Evolutionary conservation across 2,888 invertebrate genomes (phyloP).

Genomic region (Craniophora ligustri): DNA sequence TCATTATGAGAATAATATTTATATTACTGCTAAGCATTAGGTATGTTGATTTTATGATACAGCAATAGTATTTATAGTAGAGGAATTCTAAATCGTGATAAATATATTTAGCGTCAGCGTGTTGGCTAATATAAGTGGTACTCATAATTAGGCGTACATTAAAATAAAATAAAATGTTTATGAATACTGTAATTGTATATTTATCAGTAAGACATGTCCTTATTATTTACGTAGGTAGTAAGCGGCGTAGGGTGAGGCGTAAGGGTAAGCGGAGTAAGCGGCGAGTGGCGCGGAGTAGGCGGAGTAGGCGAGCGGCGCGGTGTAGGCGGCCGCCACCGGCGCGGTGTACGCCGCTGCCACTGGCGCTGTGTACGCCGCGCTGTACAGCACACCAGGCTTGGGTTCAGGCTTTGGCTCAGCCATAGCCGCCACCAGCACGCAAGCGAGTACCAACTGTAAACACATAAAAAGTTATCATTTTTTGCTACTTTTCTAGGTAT

Average conservation of each 20-base stretch:
- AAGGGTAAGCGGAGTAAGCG: slow-evolving; percentile 66
- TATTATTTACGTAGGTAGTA: slow-evolving; percentile 42
- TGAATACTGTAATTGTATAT: too few species aligned
- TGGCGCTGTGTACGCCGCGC: slow-evolving; percentile 62
- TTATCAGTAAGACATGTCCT: not conserved
- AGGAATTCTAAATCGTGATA: too few species aligned
- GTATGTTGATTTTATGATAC: too few species aligned
- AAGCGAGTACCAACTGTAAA: slow-evolving; percentile 74
- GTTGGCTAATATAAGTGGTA: too few species aligned
- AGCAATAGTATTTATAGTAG: too few species aligned
- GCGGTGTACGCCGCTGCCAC: slow-evolving; percentile 64
- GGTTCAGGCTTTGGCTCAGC: slow-evolving; percentile 55
- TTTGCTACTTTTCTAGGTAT: slow-evolving; percentile 10
- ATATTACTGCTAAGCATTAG: too few species aligned
- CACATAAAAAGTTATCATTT: slow-evolving; percentile 1
- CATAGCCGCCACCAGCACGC: slow-evolving; percentile 65
- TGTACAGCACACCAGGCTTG: slow-evolving; percentile 63
- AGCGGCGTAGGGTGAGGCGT: slow-evolving; percentile 59
- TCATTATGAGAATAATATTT: too few species aligned
- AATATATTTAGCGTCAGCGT: too few species aligned
- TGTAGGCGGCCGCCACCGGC: slow-evolving; percentile 78
- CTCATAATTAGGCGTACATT: too few species aligned
- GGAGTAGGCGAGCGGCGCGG: slow-evolving; percentile 73
- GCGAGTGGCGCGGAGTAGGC: slow-evolving; percentile 65
- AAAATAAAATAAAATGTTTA: too few species aligned